A percentile compares a stretch with the other conserved stretches of the same genome.
Evolutionary conservation across 2,113 vertebrate genomes (phyloP).

Genomic region (Pan paniscus): DNA sequence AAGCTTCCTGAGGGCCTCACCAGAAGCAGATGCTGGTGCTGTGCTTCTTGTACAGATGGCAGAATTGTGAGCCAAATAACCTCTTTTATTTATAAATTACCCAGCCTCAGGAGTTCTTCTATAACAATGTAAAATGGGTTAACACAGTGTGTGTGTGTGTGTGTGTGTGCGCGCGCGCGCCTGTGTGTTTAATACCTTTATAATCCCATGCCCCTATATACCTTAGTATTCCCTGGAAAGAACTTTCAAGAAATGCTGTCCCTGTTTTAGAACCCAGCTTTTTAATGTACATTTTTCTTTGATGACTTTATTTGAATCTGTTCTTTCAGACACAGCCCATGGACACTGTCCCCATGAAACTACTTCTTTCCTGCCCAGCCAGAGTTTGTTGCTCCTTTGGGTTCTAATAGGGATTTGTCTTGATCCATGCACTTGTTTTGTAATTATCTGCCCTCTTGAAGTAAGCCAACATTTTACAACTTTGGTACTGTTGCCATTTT

Average conservation of each 20-base stretch:
- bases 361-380: background rate
- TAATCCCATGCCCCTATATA: accelerated
- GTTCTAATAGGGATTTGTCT: background rate
- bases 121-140: no score
- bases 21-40: no score
- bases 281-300: background rate
- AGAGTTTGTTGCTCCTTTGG: background rate
- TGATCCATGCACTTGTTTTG: background rate
- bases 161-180: background rate
- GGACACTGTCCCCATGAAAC: background rate
- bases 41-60: no score
- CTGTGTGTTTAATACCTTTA: background rate
- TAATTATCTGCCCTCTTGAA: background rate
- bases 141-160: background rate
- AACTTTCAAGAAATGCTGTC: background rate
- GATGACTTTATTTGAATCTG: background rate
- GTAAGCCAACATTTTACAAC: background rate
- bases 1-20: no score
- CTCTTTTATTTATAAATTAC: no score
- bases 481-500: background rate
- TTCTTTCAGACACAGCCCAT: background rate
- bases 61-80: no score
- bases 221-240: background rate
- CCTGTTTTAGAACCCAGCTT: background rate
- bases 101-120: no score